These are phyloP conservation scores for Megamerina dolium DNA, from an alignment of 2,888 invertebrate species.

Conservation along the genomic window DNA sequence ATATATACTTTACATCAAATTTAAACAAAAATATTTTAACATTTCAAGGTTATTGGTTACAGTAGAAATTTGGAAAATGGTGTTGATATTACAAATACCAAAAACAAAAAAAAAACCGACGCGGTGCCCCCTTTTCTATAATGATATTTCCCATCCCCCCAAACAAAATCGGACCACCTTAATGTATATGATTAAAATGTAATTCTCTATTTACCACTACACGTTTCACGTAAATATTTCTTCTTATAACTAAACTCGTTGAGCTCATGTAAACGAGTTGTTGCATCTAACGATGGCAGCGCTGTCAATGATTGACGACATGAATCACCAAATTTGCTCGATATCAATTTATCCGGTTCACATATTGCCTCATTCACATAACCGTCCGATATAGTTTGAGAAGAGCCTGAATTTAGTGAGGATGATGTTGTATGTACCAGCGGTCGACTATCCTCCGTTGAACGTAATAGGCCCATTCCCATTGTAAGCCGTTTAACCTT, in stretches of 20 bases:
- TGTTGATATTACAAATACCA: no score
- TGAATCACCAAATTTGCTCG: slow-evolving; percentile 49
- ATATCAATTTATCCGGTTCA: slow-evolving; percentile 55
- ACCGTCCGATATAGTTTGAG: slow-evolving; percentile 66
- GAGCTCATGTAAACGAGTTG: slow-evolving; percentile 42
- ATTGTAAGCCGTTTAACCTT: slow-evolving; percentile 64
- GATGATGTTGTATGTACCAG: slow-evolving; percentile 60
- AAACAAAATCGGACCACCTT: no score
- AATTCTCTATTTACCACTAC: slow-evolving; percentile 49
- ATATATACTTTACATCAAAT: no score
- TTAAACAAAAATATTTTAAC: no score
- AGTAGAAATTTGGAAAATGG: no score
- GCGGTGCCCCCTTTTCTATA: no score
- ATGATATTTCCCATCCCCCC: no score
- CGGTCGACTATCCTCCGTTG: slow-evolving; percentile 68
- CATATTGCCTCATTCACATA: slow-evolving; percentile 76
- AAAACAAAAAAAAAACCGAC: no score
- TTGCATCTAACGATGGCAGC: slow-evolving; percentile 37
- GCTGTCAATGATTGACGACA: slow-evolving; percentile 48
- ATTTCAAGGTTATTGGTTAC: no score
- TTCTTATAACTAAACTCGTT: slow-evolving; percentile 44
- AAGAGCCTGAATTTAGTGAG: slow-evolving; percentile 61
- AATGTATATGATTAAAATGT: no score
- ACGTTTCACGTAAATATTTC: slow-evolving; percentile 48
- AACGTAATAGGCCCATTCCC: slow-evolving; percentile 63